phyloP scores from a whole-genome alignment of 2,888 invertebrate species.

The Pecten maximus region DNA sequence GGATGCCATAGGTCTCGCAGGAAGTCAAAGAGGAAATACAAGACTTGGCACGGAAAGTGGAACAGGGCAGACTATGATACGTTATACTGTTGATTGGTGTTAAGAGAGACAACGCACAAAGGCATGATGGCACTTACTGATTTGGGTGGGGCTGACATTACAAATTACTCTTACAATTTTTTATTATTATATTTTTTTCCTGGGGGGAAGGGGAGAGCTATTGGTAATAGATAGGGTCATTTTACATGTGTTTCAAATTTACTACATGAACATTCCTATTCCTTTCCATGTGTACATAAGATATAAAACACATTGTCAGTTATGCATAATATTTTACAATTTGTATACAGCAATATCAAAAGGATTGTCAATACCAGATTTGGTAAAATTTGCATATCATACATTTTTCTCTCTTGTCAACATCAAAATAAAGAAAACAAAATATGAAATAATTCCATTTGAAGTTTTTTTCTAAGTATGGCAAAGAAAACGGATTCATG shows the following conservation, averaged over 20 bases:
- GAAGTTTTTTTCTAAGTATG: no score
- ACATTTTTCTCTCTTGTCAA: background rate
- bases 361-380: background rate
- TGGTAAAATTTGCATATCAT: background rate
- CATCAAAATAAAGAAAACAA: background rate
- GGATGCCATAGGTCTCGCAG: background rate
- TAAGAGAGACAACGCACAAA: background rate
- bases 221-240: no score
- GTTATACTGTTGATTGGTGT: background rate
- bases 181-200: background rate
- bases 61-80: background rate
- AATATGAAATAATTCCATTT: no score
- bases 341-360: background rate
- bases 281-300: background rate
- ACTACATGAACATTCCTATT: background rate
- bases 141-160: background rate
- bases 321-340: background rate
- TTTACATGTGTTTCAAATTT: background rate
- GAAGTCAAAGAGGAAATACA: slow-evolving; percentile 18
- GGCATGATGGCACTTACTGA: background rate
- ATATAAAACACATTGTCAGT: no score
- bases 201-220: background rate
- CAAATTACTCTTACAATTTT: background rate
- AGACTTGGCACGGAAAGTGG: background rate
- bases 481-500: no score